phyloP scores from a whole-genome alignment of 2,888 invertebrate genomes.

The Crepidodera aurea region DNA sequence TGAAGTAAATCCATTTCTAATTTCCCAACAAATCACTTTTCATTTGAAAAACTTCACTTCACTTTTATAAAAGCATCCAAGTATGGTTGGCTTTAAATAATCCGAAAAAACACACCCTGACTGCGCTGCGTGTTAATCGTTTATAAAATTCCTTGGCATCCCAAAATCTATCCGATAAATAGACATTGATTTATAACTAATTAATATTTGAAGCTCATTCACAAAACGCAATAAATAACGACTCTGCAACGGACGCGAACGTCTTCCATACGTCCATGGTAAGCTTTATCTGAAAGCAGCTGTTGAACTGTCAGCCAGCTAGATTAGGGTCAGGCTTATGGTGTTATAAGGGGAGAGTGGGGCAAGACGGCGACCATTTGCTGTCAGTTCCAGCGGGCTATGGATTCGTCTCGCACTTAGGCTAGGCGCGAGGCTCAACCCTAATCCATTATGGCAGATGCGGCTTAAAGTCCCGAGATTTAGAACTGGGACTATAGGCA shows the following conservation, averaged over 20 bases:
- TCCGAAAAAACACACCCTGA: conserved; percentile 4
- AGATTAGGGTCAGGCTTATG: conserved; percentile 60
- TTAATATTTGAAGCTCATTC: conserved; percentile 45
- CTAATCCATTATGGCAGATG: conserved; percentile 61
- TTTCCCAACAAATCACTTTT: neutral
- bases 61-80: neutral
- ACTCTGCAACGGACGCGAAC: conserved; percentile 40
- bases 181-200: conserved; percentile 43
- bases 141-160: conserved; percentile 26
- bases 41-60: conserved; percentile 3
- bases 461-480: conserved; percentile 53
- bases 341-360: conserved; percentile 40
- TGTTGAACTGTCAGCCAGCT: conserved; percentile 59
- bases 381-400: conserved; percentile 57
- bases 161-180: conserved; percentile 37
- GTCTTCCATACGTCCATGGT: conserved; percentile 49
- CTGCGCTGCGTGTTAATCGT: conserved; percentile 9
- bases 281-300: conserved; percentile 58
- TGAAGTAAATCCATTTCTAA: neutral
- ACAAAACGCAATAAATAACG: conserved; percentile 52
- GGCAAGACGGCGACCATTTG: conserved; percentile 46
- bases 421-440: conserved; percentile 57
- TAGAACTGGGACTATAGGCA: conserved; percentile 43
- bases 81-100: conserved; percentile 17
- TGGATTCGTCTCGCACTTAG: conserved; percentile 58